These are phyloP conservation scores for Eristalinus sepulchralis DNA, from an alignment of 2,888 invertebrate species.

Conservation along the genomic window DNA sequence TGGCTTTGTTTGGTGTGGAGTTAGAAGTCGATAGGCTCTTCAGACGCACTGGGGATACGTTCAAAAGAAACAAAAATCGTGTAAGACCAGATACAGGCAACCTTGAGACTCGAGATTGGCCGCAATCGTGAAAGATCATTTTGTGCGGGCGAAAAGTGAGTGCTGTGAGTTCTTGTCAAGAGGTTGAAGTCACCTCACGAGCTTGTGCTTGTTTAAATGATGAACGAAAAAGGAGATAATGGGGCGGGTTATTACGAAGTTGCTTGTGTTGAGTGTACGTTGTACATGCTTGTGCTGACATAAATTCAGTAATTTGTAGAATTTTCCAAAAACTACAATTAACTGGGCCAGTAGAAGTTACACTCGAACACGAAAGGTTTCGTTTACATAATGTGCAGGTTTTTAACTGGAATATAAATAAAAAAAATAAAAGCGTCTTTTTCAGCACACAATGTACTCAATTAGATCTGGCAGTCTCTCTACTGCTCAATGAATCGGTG, in stretches of 20 bases:
- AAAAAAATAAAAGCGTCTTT: too few relatives aligned
- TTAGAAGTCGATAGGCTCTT: constrained; percentile 5
- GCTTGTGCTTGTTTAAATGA: neutral
- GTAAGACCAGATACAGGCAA: constrained; percentile 10
- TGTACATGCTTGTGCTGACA: neutral
- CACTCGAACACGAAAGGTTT: too few relatives aligned
- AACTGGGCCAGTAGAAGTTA: too few relatives aligned
- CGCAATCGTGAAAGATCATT: constrained; percentile 24
- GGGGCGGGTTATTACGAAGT: neutral
- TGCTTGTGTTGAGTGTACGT: neutral
- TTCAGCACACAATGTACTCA: too few relatives aligned
- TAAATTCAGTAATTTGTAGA: too few relatives aligned
- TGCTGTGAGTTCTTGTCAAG: neutral
- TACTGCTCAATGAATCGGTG: too few relatives aligned
- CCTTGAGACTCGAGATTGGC: constrained; percentile 11
- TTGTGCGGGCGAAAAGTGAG: constrained; percentile 12
- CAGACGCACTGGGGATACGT: constrained; percentile 1
- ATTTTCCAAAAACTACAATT: too few relatives aligned
- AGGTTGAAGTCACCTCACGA: neutral
- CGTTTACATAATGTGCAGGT: too few relatives aligned
- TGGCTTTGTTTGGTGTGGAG: constrained; percentile 4
- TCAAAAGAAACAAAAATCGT: constrained; percentile 7
- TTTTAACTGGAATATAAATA: too few relatives aligned
- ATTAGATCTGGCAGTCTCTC: too few relatives aligned
- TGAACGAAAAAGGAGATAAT: constrained; percentile 18